phyloP scores from a whole-genome alignment of 2,113 vertebrate species.

The Hippocampus mohnikei region DNA sequence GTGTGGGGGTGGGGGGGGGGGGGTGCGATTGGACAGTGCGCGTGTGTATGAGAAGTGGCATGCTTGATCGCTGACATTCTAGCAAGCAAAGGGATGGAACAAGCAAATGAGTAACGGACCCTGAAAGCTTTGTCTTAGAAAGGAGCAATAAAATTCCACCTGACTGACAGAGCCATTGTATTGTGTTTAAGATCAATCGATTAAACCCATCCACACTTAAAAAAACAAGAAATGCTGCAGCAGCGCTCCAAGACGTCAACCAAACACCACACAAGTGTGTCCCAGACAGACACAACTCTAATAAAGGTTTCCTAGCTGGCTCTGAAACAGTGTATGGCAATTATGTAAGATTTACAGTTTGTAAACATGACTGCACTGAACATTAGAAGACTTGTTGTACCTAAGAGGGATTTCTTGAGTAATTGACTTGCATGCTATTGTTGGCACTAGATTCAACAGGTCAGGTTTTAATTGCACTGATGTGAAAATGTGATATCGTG shows the following conservation, averaged over 20 bases:
- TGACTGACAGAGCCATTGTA: constrained; percentile 14
- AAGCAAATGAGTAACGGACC: constrained; percentile 30
- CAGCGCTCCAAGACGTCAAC: constrained; percentile 20
- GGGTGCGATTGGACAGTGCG: neutral
- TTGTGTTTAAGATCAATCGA: constrained; percentile 25
- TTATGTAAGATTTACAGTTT: constrained; percentile 41
- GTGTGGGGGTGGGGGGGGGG: neutral
- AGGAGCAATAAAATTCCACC: constrained; percentile 55
- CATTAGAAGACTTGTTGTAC: constrained; percentile 48
- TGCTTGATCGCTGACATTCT: constrained; percentile 50
- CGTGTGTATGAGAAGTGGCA: neutral
- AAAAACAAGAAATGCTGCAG: constrained; percentile 24
- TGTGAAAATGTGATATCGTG: constrained; percentile 60
- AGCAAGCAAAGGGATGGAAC: constrained; percentile 37
- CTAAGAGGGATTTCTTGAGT: constrained; percentile 55
- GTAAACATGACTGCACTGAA: constrained; percentile 43
- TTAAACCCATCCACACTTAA: constrained; percentile 15
- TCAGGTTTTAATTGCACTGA: constrained; percentile 74
- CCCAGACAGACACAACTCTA: constrained; percentile 36
- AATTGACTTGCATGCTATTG: constrained; percentile 68
- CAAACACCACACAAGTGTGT: constrained; percentile 19
- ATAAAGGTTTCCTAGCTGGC: constrained; percentile 37
- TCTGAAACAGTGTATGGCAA: constrained; percentile 36
- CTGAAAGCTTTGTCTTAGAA: constrained; percentile 36
- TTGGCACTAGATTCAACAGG: constrained; percentile 58